phyloP scores from a whole-genome alignment of 2,113 vertebrate species.

The Monopterus albus region DNA sequence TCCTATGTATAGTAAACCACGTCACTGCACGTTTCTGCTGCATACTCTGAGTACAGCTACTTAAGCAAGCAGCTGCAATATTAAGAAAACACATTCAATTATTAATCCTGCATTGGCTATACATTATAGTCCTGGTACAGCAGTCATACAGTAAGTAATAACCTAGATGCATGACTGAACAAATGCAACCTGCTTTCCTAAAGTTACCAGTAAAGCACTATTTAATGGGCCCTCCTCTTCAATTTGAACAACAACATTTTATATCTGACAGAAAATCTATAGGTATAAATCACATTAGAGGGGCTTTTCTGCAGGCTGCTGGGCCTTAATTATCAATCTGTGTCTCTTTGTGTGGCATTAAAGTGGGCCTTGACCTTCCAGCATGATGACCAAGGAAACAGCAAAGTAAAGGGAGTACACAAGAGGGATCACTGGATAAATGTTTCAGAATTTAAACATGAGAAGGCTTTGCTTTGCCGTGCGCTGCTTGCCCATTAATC shows the following conservation, averaged over 20 bases:
- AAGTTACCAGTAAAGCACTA: slow-evolving; percentile 87
- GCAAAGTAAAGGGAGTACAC: slow-evolving; percentile 70
- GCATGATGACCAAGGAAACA: slow-evolving; percentile 74
- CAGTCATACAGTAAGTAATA: slow-evolving; percentile 26
- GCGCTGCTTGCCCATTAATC: slow-evolving; percentile 52
- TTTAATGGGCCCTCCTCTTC: slow-evolving; percentile 95
- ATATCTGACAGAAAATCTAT: slow-evolving; percentile 99
- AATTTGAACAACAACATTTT: slow-evolving; percentile 94
- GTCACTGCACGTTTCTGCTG: too few relatives aligned
- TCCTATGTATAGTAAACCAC: background rate
- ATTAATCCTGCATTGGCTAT: slow-evolving; percentile 30
- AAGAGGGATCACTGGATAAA: slow-evolving; percentile 62
- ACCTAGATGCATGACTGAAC: slow-evolving; percentile 67
- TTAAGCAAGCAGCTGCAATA: slow-evolving; percentile 32
- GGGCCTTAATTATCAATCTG: slow-evolving; percentile 96
- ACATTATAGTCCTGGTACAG: slow-evolving; percentile 23
- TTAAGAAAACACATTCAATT: slow-evolving; percentile 51
- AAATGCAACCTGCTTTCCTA: slow-evolving; percentile 79
- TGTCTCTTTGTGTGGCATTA: slow-evolving; percentile 94
- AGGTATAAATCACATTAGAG: slow-evolving; percentile 97
- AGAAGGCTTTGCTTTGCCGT: slow-evolving; percentile 15
- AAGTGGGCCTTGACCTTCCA: slow-evolving; percentile 92
- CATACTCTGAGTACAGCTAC: slow-evolving; percentile 4
- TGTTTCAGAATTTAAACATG: slow-evolving; percentile 59
- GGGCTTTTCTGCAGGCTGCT: slow-evolving; percentile 89